Evolutionary conservation across 2,797 vertebrate species (phyloP).

Genomic region (Paramormyrops hopkinsi): DNA sequence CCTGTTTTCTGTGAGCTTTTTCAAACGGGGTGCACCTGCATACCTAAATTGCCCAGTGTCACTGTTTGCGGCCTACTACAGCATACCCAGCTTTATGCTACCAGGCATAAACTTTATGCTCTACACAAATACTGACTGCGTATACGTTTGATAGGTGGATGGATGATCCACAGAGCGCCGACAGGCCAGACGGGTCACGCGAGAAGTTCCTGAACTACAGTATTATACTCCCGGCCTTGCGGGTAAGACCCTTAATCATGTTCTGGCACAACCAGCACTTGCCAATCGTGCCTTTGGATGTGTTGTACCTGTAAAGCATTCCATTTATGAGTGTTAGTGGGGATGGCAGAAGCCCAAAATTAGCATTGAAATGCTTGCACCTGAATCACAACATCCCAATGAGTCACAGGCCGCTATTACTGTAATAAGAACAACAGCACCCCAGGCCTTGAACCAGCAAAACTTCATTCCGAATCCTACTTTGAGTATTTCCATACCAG

Average conservation of each 20-base stretch:
- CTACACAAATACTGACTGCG: neutral
- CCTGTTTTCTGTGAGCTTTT: neutral
- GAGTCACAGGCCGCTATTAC: neutral
- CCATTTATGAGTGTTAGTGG: neutral
- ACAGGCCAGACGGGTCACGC: neutral
- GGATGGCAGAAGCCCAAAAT: neutral
- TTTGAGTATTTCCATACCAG: neutral
- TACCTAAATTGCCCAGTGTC: neutral
- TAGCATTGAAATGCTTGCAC: neutral
- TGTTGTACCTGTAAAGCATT: neutral
- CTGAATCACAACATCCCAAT: neutral
- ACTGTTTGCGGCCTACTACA: neutral
- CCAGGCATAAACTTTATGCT: neutral
- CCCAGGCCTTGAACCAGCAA: neutral
- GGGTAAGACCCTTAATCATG: neutral
- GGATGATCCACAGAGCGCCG: neutral
- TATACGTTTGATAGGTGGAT: neutral
- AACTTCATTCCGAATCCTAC: neutral
- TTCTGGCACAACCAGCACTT: neutral
- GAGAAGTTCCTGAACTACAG: neutral
- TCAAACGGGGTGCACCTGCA: neutral
- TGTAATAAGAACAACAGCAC: neutral
- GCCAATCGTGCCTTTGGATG: neutral
- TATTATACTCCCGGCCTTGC: neutral
- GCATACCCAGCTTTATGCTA: neutral